phyloP scores from a whole-genome alignment of 2,797 vertebrate species.

The Natrix natrix region DNA sequence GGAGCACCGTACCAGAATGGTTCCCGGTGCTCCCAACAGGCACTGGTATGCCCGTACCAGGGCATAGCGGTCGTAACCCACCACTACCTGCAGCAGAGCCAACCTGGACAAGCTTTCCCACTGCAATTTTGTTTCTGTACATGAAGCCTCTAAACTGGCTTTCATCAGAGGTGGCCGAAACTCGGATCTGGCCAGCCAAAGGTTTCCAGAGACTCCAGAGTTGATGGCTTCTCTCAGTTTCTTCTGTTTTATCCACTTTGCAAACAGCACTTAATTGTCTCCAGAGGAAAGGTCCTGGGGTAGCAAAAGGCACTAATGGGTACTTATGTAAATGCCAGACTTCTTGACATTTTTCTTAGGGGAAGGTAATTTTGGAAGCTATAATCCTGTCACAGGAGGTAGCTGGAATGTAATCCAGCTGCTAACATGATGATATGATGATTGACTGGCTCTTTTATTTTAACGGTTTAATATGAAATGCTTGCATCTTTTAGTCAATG shows the following conservation, averaged over 20 bases:
- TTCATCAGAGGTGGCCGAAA: conserved; percentile 52
- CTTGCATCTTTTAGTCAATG: neutral
- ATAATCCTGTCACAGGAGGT: neutral
- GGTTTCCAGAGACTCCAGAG: conserved; percentile 58
- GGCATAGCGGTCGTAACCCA: no score
- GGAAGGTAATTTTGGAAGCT: conserved; percentile 23
- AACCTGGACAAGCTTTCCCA: conserved; percentile 18
- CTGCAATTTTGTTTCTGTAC: conserved; percentile 35
- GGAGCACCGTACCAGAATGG: no score
- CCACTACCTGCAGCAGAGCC: neutral
- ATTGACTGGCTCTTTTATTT: neutral
- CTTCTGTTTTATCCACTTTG: conserved; percentile 48
- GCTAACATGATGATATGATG: neutral
- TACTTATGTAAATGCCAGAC: conserved; percentile 27
- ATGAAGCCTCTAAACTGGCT: conserved; percentile 57
- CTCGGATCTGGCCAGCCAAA: conserved; percentile 53
- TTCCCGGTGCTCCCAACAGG: neutral
- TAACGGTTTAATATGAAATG: neutral
- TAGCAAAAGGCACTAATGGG: conserved; percentile 18
- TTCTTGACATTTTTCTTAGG: conserved; percentile 20
- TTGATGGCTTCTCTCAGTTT: conserved; percentile 61
- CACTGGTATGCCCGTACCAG: no score
- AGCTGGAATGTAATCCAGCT: neutral
- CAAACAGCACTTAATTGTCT: conserved; percentile 45
- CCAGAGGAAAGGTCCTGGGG: conserved; percentile 33